phyloP scores from a whole-genome alignment of 2,888 invertebrate species.

The Agonopterix alstromeriana region DNA sequence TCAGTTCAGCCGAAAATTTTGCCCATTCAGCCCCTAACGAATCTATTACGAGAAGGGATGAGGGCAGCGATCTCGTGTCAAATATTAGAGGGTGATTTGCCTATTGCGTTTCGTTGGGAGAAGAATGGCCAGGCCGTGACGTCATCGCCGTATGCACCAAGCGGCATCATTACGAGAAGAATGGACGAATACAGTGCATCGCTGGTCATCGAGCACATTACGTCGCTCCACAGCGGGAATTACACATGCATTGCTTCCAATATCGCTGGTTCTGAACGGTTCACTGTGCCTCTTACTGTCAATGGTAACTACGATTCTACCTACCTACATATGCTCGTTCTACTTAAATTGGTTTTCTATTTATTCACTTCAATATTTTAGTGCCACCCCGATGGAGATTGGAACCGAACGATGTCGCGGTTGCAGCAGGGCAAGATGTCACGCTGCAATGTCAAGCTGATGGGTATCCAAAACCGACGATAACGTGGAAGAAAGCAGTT shows the following conservation, averaged over 20 bases:
- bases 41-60: constrained; percentile 88
- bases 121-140: constrained; percentile 88
- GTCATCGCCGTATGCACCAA: constrained; percentile 75
- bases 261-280: constrained; percentile 87
- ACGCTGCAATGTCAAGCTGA: constrained; percentile 92
- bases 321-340: too few relatives aligned
- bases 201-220: constrained; percentile 90
- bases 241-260: constrained; percentile 95
- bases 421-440: constrained; percentile 89
- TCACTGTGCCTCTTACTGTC: constrained; percentile 87
- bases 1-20: constrained; percentile 90
- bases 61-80: constrained; percentile 93
- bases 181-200: constrained; percentile 92
- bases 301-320: constrained; percentile 76
- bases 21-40: constrained; percentile 89
- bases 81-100: constrained; percentile 94
- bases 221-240: constrained; percentile 91
- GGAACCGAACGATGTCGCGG: constrained; percentile 89
- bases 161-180: constrained; percentile 68
- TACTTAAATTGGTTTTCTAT: neutral
- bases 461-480: constrained; percentile 92
- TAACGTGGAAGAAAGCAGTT: constrained; percentile 93
- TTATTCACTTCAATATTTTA: constrained; percentile 31
- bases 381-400: constrained; percentile 94
- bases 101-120: constrained; percentile 94